Evolutionary conservation across 2,797 vertebrate species (phyloP).

Genomic region (Pseudopleuronectes americanus): DNA sequence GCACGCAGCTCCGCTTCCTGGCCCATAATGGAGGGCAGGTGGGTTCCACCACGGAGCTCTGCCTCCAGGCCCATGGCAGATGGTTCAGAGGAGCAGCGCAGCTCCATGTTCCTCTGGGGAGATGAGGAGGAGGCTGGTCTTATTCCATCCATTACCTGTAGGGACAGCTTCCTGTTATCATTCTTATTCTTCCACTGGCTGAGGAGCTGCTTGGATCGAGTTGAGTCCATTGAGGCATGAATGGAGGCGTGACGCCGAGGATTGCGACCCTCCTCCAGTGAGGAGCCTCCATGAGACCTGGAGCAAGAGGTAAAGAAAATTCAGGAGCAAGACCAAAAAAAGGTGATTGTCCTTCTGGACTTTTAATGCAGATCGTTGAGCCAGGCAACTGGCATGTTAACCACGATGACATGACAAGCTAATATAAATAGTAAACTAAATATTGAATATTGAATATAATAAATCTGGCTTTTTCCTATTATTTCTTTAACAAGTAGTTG

Average conservation of each 20-base stretch:
- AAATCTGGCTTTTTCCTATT: no score
- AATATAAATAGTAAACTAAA: not conserved
- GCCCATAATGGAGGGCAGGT: conserved; percentile 79
- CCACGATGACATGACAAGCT: no score
- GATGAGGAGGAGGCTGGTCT: conserved; percentile 82
- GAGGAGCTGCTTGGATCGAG: conserved; percentile 93
- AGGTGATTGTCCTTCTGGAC: not conserved
- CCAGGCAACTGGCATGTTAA: not conserved
- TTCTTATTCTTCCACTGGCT: conserved; percentile 97
- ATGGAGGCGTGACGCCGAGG: conserved; percentile 91
- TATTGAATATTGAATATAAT: no score
- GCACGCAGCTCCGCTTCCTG: conserved; percentile 80
- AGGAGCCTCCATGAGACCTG: conserved; percentile 82
- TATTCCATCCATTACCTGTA: conserved; percentile 93
- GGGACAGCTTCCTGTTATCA: conserved; percentile 91
- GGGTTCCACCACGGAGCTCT: conserved; percentile 65
- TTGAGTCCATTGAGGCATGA: conserved; percentile 95
- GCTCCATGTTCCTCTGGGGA: conserved; percentile 90
- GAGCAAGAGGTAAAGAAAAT: conserved; percentile 2
- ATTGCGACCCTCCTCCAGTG: conserved; percentile 86
- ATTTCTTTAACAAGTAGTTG: no score
- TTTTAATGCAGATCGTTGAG: not conserved
- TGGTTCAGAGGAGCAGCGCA: conserved; percentile 92
- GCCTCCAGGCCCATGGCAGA: conserved; percentile 87
- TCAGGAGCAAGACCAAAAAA: not conserved